A percentile compares a stretch with the other conserved stretches of the same genome.
Conservation (phyloP, 2,113 vertebrate genomes). For the Gobiocypris rarus region DNA sequence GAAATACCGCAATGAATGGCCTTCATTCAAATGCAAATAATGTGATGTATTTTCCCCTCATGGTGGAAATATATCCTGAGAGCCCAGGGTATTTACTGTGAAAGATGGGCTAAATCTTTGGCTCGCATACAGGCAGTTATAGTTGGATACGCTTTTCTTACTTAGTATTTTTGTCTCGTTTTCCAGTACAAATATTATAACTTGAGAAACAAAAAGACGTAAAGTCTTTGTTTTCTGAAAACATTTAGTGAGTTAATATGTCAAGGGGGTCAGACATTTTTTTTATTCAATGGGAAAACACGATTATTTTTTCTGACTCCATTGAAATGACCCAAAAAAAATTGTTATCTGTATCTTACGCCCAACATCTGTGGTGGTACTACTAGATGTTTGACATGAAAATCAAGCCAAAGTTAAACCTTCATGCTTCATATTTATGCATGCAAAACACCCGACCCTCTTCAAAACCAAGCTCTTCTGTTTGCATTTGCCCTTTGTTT, state of each 20-base stretch:
- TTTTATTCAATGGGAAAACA: neutral
- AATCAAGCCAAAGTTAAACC: slow-evolving; percentile 6
- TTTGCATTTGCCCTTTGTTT: slow-evolving; percentile 65
- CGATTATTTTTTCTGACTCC: neutral
- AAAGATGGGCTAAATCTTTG: slow-evolving; percentile 11
- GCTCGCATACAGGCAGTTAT: neutral
- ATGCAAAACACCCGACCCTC: slow-evolving; percentile 42
- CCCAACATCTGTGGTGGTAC: neutral
- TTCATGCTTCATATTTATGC: slow-evolving; percentile 73
- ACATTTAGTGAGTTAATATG: neutral
- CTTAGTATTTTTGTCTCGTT: neutral
- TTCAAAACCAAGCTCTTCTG: slow-evolving; percentile 55
- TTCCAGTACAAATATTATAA: neutral
- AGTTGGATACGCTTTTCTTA: neutral
- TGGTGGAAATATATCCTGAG: slow-evolving; percentile 24
- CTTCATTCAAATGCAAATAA: slow-evolving; percentile 54
- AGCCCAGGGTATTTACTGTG: slow-evolving; percentile 10
- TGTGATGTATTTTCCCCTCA: slow-evolving; percentile 8
- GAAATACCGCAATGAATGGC: slow-evolving; percentile 49
- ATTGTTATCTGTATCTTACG: neutral
- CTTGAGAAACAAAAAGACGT: neutral
- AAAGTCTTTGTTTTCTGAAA: neutral
- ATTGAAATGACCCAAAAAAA: neutral
- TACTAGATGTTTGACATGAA: neutral
- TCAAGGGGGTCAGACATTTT: neutral